Evolutionary conservation across 1,140 invertebrate genomes (phyloP).

Genomic region (Drosophila suzukii): DNA sequence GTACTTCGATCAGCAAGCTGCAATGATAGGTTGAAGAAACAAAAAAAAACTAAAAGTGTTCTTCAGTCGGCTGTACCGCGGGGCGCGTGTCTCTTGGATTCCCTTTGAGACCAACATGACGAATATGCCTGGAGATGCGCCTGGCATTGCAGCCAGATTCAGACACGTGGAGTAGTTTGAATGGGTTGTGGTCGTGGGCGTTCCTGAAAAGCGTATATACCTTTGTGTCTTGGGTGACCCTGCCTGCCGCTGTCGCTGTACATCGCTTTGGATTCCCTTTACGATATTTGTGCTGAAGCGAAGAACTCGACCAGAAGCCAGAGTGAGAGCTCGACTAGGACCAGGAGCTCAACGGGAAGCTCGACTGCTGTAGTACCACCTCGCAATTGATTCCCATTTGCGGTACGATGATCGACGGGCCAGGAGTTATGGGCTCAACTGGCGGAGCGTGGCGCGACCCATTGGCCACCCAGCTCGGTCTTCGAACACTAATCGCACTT

Average conservation of each 20-base stretch:
- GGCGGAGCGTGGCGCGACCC: conserved; percentile 60
- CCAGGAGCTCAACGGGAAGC: conserved; percentile 32
- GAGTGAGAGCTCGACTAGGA: conserved; percentile 32
- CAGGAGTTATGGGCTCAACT: conserved; percentile 78
- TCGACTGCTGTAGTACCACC: conserved; percentile 74
- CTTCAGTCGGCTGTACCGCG: conserved; percentile 44
- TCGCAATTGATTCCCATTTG: conserved; percentile 79
- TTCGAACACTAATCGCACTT: conserved; percentile 81
- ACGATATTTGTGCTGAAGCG: conserved; percentile 51
- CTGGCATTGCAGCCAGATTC: conserved; percentile 15
- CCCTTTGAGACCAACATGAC: conserved; percentile 73
- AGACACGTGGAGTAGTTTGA: conserved; percentile 13
- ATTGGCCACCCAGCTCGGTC: conserved; percentile 54
- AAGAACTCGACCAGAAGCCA: conserved; percentile 19
- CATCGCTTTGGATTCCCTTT: conserved; percentile 75
- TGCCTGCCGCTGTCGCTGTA: conserved; percentile 67
- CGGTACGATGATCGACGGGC: conserved; percentile 73
- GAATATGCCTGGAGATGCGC: conserved; percentile 15
- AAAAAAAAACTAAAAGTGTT: conserved; percentile 44
- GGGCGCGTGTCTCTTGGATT: conserved; percentile 80
- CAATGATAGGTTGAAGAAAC: conserved; percentile 29
- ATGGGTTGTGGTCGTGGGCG: neutral
- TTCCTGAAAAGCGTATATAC: conserved; percentile 44
- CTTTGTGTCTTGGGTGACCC: conserved; percentile 35
- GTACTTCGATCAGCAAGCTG: conserved; percentile 20